Base-by-base conservation (phyloP, 2,888 invertebrate genomes). In the Coleophora flavipennella region DNA sequence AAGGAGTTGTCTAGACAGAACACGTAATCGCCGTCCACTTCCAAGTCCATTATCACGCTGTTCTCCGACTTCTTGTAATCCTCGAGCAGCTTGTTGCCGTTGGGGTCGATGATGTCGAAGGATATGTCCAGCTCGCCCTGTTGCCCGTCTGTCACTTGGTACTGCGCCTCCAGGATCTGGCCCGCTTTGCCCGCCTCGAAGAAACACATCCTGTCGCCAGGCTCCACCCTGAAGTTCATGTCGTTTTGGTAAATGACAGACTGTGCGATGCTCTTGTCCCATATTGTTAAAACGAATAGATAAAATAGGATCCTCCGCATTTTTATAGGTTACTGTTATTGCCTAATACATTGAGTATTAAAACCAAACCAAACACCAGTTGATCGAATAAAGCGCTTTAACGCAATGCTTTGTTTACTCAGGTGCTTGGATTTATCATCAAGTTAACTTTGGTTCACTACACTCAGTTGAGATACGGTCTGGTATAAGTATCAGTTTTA, bases 1-100 rank as follows among this genome's bases (percentile, higher is more conserved):
- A 92, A 92, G 0, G 90, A 89, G 65, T 96, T 96, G 68, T 96
- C 96, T 68, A 96, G 91, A 63, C 96, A 96, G 52, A 95, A 88
- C 41, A 89, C 88, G 68, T 92, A 94, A 57, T 93, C 94, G 10
- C 95, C 95, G 32, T 87, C 85, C 27, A 74, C 61, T 31, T 71
- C 64, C 13, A 89, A 83, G 35, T 89, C 87, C 44, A 88, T 69
- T 38, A 91, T 87, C 51, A 92, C 89, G 13, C 87, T 84, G 53
- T 91, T 91, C 62, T 91, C 89, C 0, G 89, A 72, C 61, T 89
- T 90, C 55, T 92, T 91, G 56, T 86, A 88, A 59, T 93, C 92
- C 0, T 87, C 79, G 0, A 89, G 70, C 12, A 92, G 62, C 40
- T 88, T 85, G 31, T 83, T 61, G 0, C 89, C 90, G 7, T 73